Base-by-base conservation (phyloP, 1,140 invertebrate genomes). In the Bombyx mori region DNA sequence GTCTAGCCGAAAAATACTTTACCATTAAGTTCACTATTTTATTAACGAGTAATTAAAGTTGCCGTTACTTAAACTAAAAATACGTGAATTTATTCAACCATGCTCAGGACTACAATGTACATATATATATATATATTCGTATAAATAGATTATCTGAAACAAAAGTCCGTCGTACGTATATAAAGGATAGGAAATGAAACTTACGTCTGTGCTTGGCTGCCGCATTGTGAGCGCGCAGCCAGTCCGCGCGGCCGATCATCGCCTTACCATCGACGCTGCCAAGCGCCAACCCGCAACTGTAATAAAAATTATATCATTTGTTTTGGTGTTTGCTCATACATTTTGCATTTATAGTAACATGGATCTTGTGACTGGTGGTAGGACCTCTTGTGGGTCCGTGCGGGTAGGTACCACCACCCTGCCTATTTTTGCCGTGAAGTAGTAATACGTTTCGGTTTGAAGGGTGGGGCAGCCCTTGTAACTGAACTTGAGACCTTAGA, bases 201-300 rank as follows among this genome's bases (percentile, higher is more conserved):
- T 79, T 58, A 85, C 82, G 51, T 85, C 79, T 77, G 79, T 82
- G 68, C 80, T 78, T 65, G 75, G 72, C 68, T 82, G 79, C 68
- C 82, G 82, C 80, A 85, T 85, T 66, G 61, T 85, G 78, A 74
- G 72, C 73, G 69, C 75, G 76, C 80, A 76, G 73, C 73, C 75
- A 69, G 73, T 72, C 71, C 82, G 75, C 76, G 71, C 63, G 78
- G 75, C 69, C 71, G 76, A 79, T 86, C 82, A 86, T 83, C 77
- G 80, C 79, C 69, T 63, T 68, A 52, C 62, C 51, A 58, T 67
- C 46, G 60, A 66, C 67, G 71, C 75, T 76, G 79, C 67, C 72
- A 61, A 60, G 61, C 66, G 52, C 70, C 72, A 60, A 64, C 56
- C 70, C 43, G 48, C 71, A 74, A 69, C 79, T 85, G 69, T 3